A percentile compares a stretch with the other conserved stretches of the same genome.
Evolutionary conservation across 2,888 invertebrate species (phyloP).

Genomic region (Drosophila ustulata): DNA sequence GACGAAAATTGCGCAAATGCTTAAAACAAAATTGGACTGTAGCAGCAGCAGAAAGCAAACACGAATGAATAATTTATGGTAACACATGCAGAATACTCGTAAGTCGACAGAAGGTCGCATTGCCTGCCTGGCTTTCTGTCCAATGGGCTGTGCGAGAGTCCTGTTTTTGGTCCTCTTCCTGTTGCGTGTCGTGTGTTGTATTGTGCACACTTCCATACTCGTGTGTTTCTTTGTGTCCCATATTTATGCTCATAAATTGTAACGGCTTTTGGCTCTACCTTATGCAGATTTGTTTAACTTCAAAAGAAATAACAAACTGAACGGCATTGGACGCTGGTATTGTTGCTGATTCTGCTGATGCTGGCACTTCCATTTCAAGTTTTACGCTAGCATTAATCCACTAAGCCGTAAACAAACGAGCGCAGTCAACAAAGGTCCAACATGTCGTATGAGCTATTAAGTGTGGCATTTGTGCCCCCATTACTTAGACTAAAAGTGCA

Average conservation of each 20-base stretch:
- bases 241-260: conserved; percentile 75
- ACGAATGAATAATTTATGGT: conserved; percentile 71
- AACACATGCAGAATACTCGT: conserved; percentile 49
- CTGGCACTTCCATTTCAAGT: conserved; percentile 29
- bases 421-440: conserved; percentile 70
- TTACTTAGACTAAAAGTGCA: conserved; percentile 11
- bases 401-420: conserved; percentile 78
- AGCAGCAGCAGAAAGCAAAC: conserved; percentile 49
- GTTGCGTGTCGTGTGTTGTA: conserved; percentile 1
- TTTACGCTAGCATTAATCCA: conserved; percentile 69
- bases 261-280: conserved; percentile 69
- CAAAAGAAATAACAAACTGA: conserved; percentile 73
- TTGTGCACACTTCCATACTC: neutral
- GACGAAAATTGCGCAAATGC: conserved; percentile 22
- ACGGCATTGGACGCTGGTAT: conserved; percentile 43
- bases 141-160: conserved; percentile 34
- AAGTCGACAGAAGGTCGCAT: conserved; percentile 50
- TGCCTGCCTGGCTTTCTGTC: conserved; percentile 31
- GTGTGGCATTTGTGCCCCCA: conserved; percentile 45
- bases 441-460: conserved; percentile 77
- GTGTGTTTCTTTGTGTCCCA: conserved; percentile 33
- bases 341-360: conserved; percentile 27
- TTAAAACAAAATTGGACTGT: conserved; percentile 32
- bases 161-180: conserved; percentile 9
- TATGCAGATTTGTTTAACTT: conserved; percentile 78